Conservation (phyloP, 2,888 invertebrate genomes). For the Limnephilus marmoratus region DNA sequence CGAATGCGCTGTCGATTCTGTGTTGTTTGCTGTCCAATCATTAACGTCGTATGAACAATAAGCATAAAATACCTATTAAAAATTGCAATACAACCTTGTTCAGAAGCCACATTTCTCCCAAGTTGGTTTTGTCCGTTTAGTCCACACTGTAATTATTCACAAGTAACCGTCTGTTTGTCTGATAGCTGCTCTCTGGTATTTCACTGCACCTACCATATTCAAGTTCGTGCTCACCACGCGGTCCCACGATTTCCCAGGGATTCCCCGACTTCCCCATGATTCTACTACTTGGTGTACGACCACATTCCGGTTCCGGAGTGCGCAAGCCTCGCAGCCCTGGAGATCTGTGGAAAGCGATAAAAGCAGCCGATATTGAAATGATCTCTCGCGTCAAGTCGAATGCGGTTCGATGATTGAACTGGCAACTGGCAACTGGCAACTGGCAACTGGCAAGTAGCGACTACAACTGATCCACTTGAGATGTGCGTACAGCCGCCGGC, state of each 20-base stretch:
- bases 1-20: background rate
- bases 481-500: background rate
- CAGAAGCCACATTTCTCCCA: background rate
- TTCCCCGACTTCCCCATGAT: background rate
- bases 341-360: background rate
- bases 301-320: background rate
- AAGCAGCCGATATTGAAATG: background rate
- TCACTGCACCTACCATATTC: background rate
- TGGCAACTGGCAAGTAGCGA: background rate
- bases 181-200: background rate
- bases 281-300: background rate
- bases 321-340: background rate
- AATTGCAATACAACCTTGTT: background rate
- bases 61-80: background rate
- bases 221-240: background rate
- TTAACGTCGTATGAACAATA: background rate
- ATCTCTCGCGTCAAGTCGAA: background rate
- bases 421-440: background rate
- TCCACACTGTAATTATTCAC: background rate
- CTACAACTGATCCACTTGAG: background rate
- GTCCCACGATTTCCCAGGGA: background rate
- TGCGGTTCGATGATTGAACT: background rate
- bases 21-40: background rate
- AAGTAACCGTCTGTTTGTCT: background rate
- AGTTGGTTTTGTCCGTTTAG: background rate